These are phyloP conservation scores for Myiopsitta monachus DNA, from an alignment of 2,113 vertebrate species.

Conservation along the genomic window DNA sequence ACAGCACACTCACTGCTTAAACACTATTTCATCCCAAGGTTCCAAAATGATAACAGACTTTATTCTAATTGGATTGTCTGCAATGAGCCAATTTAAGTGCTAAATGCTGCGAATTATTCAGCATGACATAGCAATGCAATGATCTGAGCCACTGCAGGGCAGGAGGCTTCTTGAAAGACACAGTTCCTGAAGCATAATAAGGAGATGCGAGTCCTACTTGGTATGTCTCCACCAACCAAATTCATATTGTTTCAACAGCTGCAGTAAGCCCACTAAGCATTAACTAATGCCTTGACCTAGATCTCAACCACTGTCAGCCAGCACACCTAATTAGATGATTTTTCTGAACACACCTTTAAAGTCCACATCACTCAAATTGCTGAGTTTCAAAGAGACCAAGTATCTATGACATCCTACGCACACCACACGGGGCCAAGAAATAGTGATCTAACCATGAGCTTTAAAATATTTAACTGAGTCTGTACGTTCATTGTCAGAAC, in stretches of 20 bases:
- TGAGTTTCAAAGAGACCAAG: constrained; percentile 7
- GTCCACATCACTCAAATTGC: neutral
- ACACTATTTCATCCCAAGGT: constrained; percentile 79
- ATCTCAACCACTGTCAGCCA: constrained; percentile 49
- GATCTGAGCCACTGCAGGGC: constrained; percentile 83
- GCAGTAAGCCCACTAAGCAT: constrained; percentile 47
- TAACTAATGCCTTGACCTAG: constrained; percentile 72
- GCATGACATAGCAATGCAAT: constrained; percentile 85
- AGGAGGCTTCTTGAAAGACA: constrained; percentile 75
- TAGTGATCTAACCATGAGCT: constrained; percentile 28
- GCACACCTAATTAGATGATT: constrained; percentile 51
- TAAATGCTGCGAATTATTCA: constrained; percentile 92
- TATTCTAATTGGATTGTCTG: constrained; percentile 86
- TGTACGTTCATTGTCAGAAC: neutral
- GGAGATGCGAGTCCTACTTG: constrained; percentile 55
- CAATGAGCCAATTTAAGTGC: constrained; percentile 86
- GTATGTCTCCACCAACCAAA: constrained; percentile 63
- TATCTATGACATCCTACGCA: neutral
- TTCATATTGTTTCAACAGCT: constrained; percentile 68
- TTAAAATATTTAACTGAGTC: constrained; percentile 50
- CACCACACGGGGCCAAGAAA: neutral
- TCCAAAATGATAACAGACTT: constrained; percentile 83
- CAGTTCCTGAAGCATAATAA: constrained; percentile 68
- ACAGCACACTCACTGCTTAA: constrained; percentile 45
- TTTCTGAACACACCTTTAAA: constrained; percentile 13